Evolutionary conservation across 2,113 vertebrate species (phyloP), one percentile per base, ranked within the genome.

Genomic region (Lampris megalopsis): DNA sequence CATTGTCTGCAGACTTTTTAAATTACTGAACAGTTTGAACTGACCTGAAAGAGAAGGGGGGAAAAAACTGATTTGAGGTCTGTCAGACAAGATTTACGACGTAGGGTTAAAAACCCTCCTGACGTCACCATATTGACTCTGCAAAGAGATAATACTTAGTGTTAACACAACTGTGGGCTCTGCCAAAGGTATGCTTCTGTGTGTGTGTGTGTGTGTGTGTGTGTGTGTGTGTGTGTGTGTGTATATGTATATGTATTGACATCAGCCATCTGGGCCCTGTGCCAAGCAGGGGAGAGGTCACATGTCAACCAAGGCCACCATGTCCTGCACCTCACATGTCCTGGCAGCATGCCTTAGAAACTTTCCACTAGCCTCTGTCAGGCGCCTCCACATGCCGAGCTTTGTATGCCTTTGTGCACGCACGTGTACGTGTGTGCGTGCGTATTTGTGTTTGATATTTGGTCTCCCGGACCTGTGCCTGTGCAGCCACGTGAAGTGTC

Each of bases 281-380:
- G 82, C 85, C 87, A 86, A 91, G 9, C 47, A 50, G 82, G 68
- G 45, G 38, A 90, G 75, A 88, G 83, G 83, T 79, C 38, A 76
- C 57, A 36, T 71, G 63, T 84, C 71, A 47, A 4, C 66, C 63
- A 58, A 81, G 79, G 76, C 54, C 72, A 48, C 11, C 42, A 3
- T 48, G 73, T 78, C 80, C 80, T 56, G 56, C 36, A 71, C 75
- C 69, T 80, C 85, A 86, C 84, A 88, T 91, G 85, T 88, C 71
- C 74, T 4, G 35, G 7, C 73, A 49, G 41, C 62, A 9, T 56
- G 76, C 73, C 73, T 82, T 68, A 57, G 40, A 82, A 90, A 86
- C 70, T 88, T 91, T 91, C 82, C 90, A 88, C 86, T 75, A 68
- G 59, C 73, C 77, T 74, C 13, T 77, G 87, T 86, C 89, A 83